Percentiles rank a stretch among this genome's conserved stretches.
Evolutionary conservation across 2,113 vertebrate species (phyloP).

Genomic region (Amazona guildingii): DNA sequence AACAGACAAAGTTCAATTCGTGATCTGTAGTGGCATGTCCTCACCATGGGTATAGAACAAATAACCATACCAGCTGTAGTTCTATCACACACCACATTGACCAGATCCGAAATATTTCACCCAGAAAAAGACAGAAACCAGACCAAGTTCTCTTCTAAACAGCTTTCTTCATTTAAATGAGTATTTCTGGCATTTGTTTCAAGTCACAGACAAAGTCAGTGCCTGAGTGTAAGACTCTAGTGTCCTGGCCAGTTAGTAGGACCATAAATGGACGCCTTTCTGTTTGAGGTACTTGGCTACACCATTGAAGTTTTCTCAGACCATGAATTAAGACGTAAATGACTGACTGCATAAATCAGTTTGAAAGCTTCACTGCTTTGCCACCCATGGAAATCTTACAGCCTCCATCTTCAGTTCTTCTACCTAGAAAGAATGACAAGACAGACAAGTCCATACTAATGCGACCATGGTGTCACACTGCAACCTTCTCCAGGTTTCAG

Average conservation of each 20-base stretch:
- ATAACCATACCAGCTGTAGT: background rate
- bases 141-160: background rate
- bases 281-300: background rate
- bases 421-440: background rate
- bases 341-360: background rate
- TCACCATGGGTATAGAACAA: background rate
- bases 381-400: background rate
- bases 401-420: background rate
- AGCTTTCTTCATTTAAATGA: background rate
- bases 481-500: background rate
- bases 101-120: background rate
- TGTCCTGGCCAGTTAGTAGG: background rate
- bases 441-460: background rate
- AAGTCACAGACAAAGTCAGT: background rate
- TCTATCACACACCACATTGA: background rate
- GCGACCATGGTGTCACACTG: accelerated
- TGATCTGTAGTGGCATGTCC: background rate
- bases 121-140: background rate
- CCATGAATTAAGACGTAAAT: background rate
- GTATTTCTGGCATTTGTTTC: background rate
- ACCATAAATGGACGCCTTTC: background rate
- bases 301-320: background rate
- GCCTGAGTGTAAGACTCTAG: background rate
- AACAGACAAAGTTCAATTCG: accelerated
- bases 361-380: background rate